phyloP scores from a whole-genome alignment of 2,888 invertebrate genomes.

The Ceriagrion tenellum region DNA sequence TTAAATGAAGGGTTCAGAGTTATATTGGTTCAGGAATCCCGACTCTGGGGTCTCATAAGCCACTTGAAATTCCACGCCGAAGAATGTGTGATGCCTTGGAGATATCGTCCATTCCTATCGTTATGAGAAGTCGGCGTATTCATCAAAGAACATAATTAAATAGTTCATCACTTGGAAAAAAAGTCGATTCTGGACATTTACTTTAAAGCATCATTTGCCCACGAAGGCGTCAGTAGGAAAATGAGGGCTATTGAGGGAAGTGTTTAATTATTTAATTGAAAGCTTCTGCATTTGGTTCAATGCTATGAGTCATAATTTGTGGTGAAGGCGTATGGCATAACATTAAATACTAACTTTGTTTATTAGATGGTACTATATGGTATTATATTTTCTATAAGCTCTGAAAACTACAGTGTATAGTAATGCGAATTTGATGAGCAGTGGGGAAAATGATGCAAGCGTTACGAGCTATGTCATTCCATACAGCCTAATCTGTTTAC shows the following conservation, averaged over 20 bases:
- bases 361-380: no score
- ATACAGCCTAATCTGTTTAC: no score
- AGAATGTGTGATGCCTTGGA: not conserved
- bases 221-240: not conserved
- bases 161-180: not conserved
- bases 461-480: no score
- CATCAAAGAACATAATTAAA: conserved; percentile 47
- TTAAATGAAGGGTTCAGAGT: conserved; percentile 30
- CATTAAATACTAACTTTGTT: no score
- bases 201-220: not conserved
- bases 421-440: no score
- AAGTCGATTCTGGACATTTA: not conserved
- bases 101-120: conserved; percentile 19
- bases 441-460: no score
- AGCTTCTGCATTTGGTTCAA: no score
- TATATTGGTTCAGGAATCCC: conserved; percentile 44
- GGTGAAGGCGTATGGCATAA: no score
- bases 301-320: no score
- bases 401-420: no score
- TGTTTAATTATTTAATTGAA: not conserved
- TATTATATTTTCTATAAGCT: no score
- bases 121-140: not conserved
- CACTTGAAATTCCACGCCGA: conserved; percentile 35
- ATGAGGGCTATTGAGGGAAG: not conserved
- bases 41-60: conserved; percentile 34